Evolutionary conservation across 92 coral and sea anemone species (phyloP).

Genomic region (Actinostola sp.): DNA sequence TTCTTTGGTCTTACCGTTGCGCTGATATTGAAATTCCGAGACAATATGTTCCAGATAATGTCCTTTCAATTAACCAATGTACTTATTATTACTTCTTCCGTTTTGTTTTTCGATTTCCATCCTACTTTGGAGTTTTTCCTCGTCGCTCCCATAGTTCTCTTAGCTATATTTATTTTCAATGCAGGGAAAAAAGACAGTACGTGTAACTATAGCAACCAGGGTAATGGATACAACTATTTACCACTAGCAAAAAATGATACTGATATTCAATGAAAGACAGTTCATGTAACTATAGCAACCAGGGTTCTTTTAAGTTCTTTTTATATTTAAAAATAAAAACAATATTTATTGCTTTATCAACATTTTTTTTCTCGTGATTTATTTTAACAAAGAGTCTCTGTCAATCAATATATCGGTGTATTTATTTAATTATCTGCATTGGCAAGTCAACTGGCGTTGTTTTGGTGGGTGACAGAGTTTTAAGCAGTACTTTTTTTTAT

Average conservation of each 20-base stretch:
- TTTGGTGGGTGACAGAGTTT: too few species aligned
- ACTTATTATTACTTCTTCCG: conserved; percentile 66
- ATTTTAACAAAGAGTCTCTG: too few species aligned
- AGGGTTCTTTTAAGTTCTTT: too few species aligned
- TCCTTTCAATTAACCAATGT: conserved; percentile 74
- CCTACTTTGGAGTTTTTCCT: conserved; percentile 69
- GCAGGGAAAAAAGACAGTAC: conserved; percentile 24
- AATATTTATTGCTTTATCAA: too few species aligned
- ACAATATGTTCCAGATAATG: conserved; percentile 83
- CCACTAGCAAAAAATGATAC: not conserved
- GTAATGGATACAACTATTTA: not conserved
- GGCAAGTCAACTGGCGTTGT: too few species aligned
- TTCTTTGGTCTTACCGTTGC: conserved; percentile 71
- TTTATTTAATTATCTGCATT: too few species aligned
- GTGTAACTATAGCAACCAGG: not conserved
- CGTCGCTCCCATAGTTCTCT: conserved; percentile 59
- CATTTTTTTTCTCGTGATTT: too few species aligned
- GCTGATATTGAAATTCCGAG: conserved; percentile 68
- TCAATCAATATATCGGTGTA: too few species aligned
- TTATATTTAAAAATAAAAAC: too few species aligned
- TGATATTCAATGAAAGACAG: not conserved
- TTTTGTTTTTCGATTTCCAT: conserved; percentile 65
- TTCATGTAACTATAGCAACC: too few species aligned
- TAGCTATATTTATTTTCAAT: conserved; percentile 66
- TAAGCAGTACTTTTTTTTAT: too few species aligned